phyloP scores from a whole-genome alignment of 2,113 vertebrate genomes.

The Podarcis raffonei region DNA sequence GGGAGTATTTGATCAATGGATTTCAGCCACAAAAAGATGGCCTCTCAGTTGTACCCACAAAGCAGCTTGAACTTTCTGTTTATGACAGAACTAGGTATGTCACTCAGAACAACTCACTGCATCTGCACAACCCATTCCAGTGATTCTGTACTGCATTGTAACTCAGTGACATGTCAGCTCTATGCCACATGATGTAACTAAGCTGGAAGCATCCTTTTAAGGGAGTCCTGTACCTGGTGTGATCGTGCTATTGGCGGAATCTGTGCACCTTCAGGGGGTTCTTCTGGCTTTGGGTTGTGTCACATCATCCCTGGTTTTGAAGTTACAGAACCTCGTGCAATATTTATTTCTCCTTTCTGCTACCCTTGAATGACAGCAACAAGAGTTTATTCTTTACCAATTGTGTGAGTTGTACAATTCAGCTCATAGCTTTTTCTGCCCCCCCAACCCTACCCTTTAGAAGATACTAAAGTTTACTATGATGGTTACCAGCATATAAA shows the following conservation, averaged over 20 bases:
- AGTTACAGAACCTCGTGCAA: not conserved
- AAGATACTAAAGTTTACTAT: not conserved
- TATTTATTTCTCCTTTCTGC: not conserved
- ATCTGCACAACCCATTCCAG: not conserved
- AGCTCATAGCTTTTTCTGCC: not conserved
- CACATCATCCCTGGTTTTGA: not conserved
- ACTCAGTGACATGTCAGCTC: not conserved
- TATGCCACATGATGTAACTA: not conserved
- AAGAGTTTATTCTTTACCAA: not conserved
- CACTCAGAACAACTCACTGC: not conserved
- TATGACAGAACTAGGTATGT: slow-evolving; percentile 29
- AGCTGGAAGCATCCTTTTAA: not conserved
- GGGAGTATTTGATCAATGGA: not conserved
- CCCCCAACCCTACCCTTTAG: not conserved
- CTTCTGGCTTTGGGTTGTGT: not conserved
- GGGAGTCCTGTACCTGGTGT: not conserved
- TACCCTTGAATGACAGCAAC: not conserved
- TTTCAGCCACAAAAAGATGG: not conserved
- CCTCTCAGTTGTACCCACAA: slow-evolving; percentile 6
- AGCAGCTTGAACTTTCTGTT: slow-evolving; percentile 38
- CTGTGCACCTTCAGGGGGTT: not conserved
- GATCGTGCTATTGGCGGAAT: not conserved
- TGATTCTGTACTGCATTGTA: slow-evolving; percentile 21
- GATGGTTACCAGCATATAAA: not conserved
- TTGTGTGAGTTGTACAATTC: not conserved